A percentile compares a stretch with the other conserved stretches of the same genome.
phyloP scores from a whole-genome alignment of 2,113 vertebrate species.

The Heterocephalus glaber region DNA sequence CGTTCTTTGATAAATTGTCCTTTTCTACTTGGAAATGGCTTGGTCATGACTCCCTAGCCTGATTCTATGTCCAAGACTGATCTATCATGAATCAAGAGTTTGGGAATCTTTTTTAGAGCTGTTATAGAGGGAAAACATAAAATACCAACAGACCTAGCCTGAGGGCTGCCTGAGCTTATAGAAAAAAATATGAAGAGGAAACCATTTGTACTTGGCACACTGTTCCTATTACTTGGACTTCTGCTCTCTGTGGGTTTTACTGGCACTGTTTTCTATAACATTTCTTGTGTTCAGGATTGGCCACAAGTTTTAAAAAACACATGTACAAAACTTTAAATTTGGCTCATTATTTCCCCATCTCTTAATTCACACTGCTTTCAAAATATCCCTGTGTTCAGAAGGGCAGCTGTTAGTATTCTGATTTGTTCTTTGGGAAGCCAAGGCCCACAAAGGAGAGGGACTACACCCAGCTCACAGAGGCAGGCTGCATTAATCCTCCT shows the following conservation, averaged over 20 bases:
- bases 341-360: background rate
- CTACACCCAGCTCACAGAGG: background rate
- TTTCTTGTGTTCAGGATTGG: background rate
- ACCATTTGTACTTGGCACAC: background rate
- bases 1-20: background rate
- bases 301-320: background rate
- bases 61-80: background rate
- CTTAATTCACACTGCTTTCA: constrained; percentile 41
- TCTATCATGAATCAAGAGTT: background rate
- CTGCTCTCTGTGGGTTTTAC: constrained; percentile 45
- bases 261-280: background rate
- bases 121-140: background rate
- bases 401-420: background rate
- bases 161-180: background rate
- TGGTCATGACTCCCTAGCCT: background rate
- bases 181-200: background rate
- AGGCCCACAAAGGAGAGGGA: background rate
- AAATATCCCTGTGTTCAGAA: background rate
- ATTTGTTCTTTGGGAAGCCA: background rate
- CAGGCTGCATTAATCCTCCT: background rate
- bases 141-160: background rate
- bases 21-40: background rate
- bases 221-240: background rate
- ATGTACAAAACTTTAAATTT: background rate
- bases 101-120: background rate